Evolutionary conservation across 2,888 invertebrate species (phyloP).

Genomic region (Imbricaverruca yamaguchii): DNA sequence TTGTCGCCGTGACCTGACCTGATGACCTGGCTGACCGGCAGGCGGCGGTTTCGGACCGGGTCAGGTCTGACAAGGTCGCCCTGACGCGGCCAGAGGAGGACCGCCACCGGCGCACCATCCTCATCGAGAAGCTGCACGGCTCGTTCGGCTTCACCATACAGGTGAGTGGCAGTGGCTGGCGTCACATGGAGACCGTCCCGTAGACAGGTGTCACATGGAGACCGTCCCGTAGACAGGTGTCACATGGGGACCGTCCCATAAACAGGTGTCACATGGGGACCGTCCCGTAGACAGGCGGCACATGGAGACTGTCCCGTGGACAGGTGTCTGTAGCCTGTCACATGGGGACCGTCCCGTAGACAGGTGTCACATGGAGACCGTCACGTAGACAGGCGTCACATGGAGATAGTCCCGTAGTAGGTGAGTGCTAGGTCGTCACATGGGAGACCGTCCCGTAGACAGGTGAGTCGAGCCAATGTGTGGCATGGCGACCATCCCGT

Average conservation of each 20-base stretch:
- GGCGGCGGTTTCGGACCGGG: conserved; percentile 60
- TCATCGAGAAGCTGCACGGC: conserved; percentile 76
- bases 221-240: background rate
- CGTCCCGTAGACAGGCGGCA: background rate
- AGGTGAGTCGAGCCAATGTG: conserved; percentile 45
- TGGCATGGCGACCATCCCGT: background rate
- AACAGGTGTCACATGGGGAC: background rate
- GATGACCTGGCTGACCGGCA: conserved; percentile 34
- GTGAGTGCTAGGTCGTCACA: background rate
- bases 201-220: background rate
- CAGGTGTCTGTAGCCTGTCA: conserved; percentile 50
- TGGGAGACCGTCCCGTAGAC: conserved; percentile 40
- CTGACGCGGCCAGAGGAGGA: conserved; percentile 72
- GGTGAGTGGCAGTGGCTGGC: conserved; percentile 42
- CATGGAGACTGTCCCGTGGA: background rate
- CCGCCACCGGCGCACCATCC: conserved; percentile 76
- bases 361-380: background rate
- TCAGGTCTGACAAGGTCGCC: conserved; percentile 63
- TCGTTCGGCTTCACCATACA: conserved; percentile 91
- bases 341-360: background rate
- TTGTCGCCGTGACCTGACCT: background rate
- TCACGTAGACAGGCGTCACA: background rate
- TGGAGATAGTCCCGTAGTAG: background rate
- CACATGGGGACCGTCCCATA: background rate
- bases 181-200: background rate